phyloP scores from a whole-genome alignment of 1,140 invertebrate genomes.

The Pteromalus puparum region DNA sequence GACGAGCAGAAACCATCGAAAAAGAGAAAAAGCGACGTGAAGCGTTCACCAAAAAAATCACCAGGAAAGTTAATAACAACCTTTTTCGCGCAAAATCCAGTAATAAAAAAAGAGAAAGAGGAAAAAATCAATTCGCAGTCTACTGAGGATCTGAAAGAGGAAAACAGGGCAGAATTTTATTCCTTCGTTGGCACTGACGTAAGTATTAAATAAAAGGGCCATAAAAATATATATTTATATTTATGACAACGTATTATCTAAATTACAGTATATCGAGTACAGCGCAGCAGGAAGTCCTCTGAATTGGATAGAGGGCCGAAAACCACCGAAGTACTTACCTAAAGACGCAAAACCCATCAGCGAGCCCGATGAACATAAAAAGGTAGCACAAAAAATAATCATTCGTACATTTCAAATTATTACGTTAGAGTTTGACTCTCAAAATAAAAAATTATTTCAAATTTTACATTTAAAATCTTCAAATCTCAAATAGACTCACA shows the following conservation, averaged over 20 bases:
- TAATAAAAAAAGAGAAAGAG: slow-evolving; percentile 36
- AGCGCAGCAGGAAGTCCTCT: slow-evolving; percentile 59
- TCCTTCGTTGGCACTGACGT: slow-evolving; percentile 64
- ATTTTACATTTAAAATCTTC: too few species aligned
- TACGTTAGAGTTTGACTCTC: neutral
- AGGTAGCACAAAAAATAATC: slow-evolving; percentile 53
- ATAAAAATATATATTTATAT: neutral
- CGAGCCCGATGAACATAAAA: slow-evolving; percentile 49
- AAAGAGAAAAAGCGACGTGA: slow-evolving; percentile 16
- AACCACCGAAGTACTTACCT: slow-evolving; percentile 61
- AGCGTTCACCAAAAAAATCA: slow-evolving; percentile 42
- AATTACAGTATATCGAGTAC: slow-evolving; percentile 65
- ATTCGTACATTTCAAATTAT: neutral
- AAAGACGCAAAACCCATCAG: slow-evolving; percentile 59
- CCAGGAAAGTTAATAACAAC: slow-evolving; percentile 33
- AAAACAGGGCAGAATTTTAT: slow-evolving; percentile 58
- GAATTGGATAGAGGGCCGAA: slow-evolving; percentile 65
- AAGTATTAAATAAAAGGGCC: slow-evolving; percentile 38
- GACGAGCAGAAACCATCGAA: neutral
- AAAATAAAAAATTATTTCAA: too few species aligned
- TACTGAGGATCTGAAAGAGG: slow-evolving; percentile 39
- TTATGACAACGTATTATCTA: neutral
- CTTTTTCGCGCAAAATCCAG: neutral
- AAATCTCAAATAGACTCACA: too few species aligned
- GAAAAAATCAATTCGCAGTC: slow-evolving; percentile 47